Percentiles rank a stretch among this genome's conserved stretches.
These are phyloP conservation scores for Tiaroga cobitis DNA, from an alignment of 2,797 vertebrate genomes.

Conservation along the genomic window DNA sequence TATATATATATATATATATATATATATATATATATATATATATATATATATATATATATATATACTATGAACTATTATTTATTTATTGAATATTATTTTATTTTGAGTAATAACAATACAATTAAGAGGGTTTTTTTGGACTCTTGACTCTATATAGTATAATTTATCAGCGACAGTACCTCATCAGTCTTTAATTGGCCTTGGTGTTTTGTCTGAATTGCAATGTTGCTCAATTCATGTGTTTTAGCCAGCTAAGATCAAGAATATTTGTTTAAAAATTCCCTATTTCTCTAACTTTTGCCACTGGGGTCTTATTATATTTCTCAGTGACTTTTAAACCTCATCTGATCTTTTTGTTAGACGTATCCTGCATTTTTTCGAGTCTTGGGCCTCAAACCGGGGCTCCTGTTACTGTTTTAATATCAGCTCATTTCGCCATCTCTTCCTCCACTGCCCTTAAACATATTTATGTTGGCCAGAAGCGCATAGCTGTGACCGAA, in stretches of 20 bases:
- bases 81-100: not conserved
- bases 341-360: slow-evolving; percentile 38
- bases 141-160: too few species aligned
- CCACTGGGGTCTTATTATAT: slow-evolving; percentile 43
- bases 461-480: slow-evolving; percentile 66
- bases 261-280: slow-evolving; percentile 9
- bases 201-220: slow-evolving; percentile 1
- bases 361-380: slow-evolving; percentile 17
- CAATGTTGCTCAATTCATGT: not conserved
- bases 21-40: too few species aligned
- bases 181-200: not conserved
- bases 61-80: not conserved
- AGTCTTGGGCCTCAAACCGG: slow-evolving; percentile 42
- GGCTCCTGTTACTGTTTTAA: slow-evolving; percentile 50
- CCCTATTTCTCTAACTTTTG: not conserved
- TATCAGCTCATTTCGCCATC: slow-evolving; percentile 54
- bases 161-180: not conserved
- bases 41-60: too few species aligned
- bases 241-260: slow-evolving; percentile 21
- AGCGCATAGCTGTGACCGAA: slow-evolving; percentile 49
- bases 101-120: too few species aligned
- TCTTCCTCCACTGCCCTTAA: slow-evolving; percentile 47
- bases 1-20: too few species aligned
- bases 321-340: slow-evolving; percentile 42
- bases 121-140: too few species aligned